phyloP scores from a whole-genome alignment of 2,888 invertebrate species.

The Papilio elwesi region DNA sequence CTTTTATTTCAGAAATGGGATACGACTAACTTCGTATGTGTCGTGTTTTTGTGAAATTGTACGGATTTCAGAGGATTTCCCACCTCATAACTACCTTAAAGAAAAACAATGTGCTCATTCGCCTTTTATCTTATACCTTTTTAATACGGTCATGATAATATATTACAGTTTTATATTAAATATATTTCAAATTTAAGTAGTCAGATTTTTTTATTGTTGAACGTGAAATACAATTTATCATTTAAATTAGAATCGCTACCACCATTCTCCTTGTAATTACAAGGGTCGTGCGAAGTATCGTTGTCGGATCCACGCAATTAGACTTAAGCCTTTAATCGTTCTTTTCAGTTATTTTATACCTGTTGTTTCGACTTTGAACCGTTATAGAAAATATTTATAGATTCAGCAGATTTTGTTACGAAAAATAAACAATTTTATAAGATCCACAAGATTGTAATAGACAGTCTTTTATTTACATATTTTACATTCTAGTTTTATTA shows the following conservation, averaged over 20 bases:
- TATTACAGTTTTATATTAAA: background rate
- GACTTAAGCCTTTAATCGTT: constrained; percentile 24
- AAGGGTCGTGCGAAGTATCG: constrained; percentile 32
- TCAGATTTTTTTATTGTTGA: constrained; percentile 1
- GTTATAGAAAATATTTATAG: background rate
- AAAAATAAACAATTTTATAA: background rate
- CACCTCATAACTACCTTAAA: too few species aligned
- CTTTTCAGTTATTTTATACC: constrained; percentile 23
- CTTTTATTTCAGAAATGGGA: too few species aligned
- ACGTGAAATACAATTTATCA: constrained; percentile 2
- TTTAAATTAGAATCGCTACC: constrained; percentile 24
- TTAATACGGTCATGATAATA: too few species aligned
- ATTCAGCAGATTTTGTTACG: background rate
- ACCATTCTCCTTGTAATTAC: constrained; percentile 28
- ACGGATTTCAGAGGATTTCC: too few species aligned
- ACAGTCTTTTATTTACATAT: background rate
- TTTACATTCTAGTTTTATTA: too few species aligned
- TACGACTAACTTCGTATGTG: too few species aligned
- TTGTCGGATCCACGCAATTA: constrained; percentile 32
- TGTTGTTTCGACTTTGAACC: constrained; percentile 15
- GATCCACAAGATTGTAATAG: background rate
- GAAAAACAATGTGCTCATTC: too few species aligned
- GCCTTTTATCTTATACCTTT: too few species aligned
- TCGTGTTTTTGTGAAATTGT: too few species aligned
- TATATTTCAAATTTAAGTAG: background rate